Evolutionary conservation across 2,888 invertebrate genomes (phyloP).

Genomic region (Cosmorhoe ocellata): DNA sequence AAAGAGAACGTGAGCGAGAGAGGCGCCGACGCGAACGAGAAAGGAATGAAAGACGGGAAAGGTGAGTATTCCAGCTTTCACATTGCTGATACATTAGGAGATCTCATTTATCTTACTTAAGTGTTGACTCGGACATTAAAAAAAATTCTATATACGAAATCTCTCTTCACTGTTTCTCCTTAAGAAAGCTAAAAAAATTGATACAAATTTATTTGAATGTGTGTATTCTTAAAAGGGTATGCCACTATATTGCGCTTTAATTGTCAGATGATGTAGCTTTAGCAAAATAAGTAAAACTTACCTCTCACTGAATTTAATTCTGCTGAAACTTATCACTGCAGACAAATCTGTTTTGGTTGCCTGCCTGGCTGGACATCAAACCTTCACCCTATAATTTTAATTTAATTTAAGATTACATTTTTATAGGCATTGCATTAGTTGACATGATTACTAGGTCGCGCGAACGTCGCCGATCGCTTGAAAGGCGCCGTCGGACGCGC

Average conservation of each 20-base stretch:
- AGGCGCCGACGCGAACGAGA: slow-evolving; percentile 60
- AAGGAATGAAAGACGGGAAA: slow-evolving; percentile 58
- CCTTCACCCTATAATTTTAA: not conserved
- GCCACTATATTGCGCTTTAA: no score
- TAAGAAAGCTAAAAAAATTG: no score
- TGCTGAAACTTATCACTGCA: not conserved
- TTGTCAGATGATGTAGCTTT: no score
- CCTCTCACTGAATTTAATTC: not conserved
- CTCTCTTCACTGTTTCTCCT: no score
- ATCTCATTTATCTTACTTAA: no score
- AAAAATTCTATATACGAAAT: no score
- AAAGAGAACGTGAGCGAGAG: slow-evolving; percentile 58
- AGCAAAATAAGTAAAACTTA: not conserved
- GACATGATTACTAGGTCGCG: slow-evolving; percentile 60
- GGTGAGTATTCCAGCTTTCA: slow-evolving; percentile 41
- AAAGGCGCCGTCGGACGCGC: slow-evolving; percentile 73
- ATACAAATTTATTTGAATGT: no score
- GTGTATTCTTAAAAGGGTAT: no score
- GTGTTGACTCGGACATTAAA: no score
- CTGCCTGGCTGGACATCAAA: slow-evolving; percentile 8
- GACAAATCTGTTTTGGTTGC: slow-evolving; percentile 15
- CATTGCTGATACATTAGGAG: not conserved
- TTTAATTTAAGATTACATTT: slow-evolving; percentile 2
- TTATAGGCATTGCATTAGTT: slow-evolving; percentile 22
- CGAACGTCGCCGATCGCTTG: slow-evolving; percentile 78